Base-by-base conservation (phyloP, 2,797 vertebrate species). In the Loris lydekkerianus region DNA sequence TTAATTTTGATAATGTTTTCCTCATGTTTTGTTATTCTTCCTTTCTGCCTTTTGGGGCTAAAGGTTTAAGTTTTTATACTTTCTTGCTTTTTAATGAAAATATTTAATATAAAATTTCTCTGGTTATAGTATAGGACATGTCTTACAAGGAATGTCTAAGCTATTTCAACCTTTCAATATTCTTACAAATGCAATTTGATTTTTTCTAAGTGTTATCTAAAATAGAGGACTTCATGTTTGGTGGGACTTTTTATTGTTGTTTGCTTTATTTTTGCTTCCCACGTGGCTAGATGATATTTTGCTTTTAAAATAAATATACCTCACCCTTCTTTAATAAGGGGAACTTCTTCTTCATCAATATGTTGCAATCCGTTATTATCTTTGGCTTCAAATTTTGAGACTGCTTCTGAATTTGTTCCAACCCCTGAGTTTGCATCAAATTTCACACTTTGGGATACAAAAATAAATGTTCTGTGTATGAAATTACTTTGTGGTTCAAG, bases 291-390 rank as follows among this genome's bases (percentile, higher is more conserved):
- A 43, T 29, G 21, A 49, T 70, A 72, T 63, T 84, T 40, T 34
- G 21, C 43, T 53, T 72, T 89, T n/a, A 34, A 14, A 49, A 43
- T 5, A 61, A 70, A 61, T 90, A 90, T 93, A 97, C 96, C 97
- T 97, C 34, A n/a, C 34, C 63, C 0, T 82, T 95, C 92, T 9
- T 78, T 83, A 92, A 73, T 10, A 69, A 46, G 60, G 46, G 1
- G 4, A 15, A 63, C 53, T 2, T 75, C 49, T 15, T 80, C 65
- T 15, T 80, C 65, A 58, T 73, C 21, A 27, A 11, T 34, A 61
- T 14, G 46, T 7, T 65, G 70, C 23, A 40, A 92, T 76, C 82
- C 43, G 2, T 6, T 37, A 29, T 72, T 73, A 8, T 81, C 94
- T 88, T 88, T 94, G 20, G 17, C 73, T 56, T 77, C 70, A 25